Evolutionary conservation across 2,113 vertebrate genomes (phyloP).

Genomic region (Phycodurus eques): DNA sequence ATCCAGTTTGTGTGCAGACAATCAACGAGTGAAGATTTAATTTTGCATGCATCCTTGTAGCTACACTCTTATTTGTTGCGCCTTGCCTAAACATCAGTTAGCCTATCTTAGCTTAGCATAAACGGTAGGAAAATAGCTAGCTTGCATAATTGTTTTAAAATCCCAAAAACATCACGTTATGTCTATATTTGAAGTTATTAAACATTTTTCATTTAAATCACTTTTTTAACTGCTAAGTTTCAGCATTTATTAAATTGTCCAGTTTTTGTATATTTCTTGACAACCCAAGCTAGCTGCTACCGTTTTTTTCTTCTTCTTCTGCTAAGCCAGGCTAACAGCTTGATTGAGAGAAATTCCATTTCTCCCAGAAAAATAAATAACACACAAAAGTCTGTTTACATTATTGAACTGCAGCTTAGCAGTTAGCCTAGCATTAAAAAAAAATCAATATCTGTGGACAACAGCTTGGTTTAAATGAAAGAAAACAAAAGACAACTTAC

Average conservation of each 20-base stretch:
- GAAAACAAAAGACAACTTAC: too few species aligned
- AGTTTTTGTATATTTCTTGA: too few species aligned
- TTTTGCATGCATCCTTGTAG: conserved; percentile 5
- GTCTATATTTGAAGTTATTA: neutral
- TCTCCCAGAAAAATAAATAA: neutral
- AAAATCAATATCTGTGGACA: too few species aligned
- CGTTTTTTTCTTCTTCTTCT: neutral
- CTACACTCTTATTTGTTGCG: neutral
- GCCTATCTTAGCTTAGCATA: conserved; percentile 23
- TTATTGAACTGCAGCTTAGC: too few species aligned
- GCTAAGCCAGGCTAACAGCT: conserved; percentile 7
- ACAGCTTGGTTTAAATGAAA: too few species aligned
- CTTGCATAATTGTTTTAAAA: neutral
- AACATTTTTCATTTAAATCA: neutral
- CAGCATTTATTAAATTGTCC: too few species aligned
- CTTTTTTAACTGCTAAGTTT: too few species aligned
- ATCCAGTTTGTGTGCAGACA: conserved; percentile 58
- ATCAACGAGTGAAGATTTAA: conserved; percentile 48
- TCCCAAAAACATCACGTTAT: neutral
- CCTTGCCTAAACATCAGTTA: conserved; percentile 8
- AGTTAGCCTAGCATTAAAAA: too few species aligned
- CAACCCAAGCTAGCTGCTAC: neutral
- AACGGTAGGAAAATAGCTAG: neutral
- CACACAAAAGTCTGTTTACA: too few species aligned
- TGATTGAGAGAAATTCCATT: neutral